A percentile compares a stretch with the other conserved stretches of the same genome.
Conservation (phyloP, 2,113 vertebrate genomes). For the Uropsilus gracilis region DNA sequence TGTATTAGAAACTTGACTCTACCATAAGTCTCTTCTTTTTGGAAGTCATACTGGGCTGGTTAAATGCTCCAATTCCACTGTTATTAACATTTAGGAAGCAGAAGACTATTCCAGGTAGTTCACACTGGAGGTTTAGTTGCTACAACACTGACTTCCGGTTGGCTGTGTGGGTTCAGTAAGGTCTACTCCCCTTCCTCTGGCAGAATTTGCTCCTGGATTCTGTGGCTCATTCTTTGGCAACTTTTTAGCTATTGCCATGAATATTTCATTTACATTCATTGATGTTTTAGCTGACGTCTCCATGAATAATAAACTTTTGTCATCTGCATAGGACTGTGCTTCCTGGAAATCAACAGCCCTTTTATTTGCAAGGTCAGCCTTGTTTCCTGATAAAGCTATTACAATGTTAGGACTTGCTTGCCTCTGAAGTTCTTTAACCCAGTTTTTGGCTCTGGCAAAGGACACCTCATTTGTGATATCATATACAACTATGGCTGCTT, state of each 20-base stretch:
- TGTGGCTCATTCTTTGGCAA: constrained; percentile 97
- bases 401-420: constrained; percentile 99
- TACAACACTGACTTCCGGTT: constrained; percentile 95
- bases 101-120: constrained; percentile 86
- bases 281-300: too few relatives aligned
- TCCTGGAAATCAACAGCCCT: constrained; percentile 97
- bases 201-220: too few relatives aligned
- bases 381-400: constrained; percentile 99
- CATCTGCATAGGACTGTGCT: too few relatives aligned
- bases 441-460: too few relatives aligned
- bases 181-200: too few relatives aligned
- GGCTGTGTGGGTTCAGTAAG: constrained; percentile 96
- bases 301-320: too few relatives aligned
- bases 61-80: too few relatives aligned
- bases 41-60: too few relatives aligned
- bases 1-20: constrained; percentile 96
- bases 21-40: constrained; percentile 93
- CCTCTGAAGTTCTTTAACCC: constrained; percentile 97
- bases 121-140: constrained; percentile 90
- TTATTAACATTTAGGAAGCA: too few relatives aligned
- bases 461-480: too few relatives aligned
- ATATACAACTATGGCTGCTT: too few relatives aligned
- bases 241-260: constrained; percentile 98
- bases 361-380: constrained; percentile 97
- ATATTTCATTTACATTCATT: too few relatives aligned